phyloP scores from a whole-genome alignment of 2,888 invertebrate genomes.

The Xanthia togata region DNA sequence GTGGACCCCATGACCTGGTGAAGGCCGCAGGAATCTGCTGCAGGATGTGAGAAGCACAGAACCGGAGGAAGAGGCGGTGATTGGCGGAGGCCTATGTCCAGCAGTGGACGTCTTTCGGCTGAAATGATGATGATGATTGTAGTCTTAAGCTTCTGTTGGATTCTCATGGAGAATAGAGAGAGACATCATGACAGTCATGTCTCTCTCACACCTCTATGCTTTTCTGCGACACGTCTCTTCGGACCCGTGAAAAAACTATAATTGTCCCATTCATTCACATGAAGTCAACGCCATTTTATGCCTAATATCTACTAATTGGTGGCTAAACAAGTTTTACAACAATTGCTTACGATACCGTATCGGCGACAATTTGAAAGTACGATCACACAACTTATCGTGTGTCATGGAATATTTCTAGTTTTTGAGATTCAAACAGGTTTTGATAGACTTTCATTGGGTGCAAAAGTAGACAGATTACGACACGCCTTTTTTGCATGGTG shows the following conservation, averaged over 20 bases:
- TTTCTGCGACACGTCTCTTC: neutral
- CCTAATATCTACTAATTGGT: conserved; percentile 51
- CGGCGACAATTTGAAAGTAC: conserved; percentile 69
- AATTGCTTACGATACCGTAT: conserved; percentile 61
- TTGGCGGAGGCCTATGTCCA: no score
- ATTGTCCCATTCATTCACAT: conserved; percentile 42
- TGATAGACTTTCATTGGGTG: conserved; percentile 49
- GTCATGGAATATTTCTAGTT: conserved; percentile 62
- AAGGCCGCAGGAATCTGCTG: no score
- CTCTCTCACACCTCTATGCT: neutral
- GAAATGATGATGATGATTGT: no score
- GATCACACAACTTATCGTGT: conserved; percentile 60
- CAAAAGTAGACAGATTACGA: neutral
- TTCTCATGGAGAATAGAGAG: no score
- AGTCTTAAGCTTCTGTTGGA: no score
- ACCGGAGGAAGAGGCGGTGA: no score
- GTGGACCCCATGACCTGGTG: no score
- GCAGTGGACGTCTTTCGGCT: no score
- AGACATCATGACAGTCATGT: neutral
- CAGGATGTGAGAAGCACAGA: no score
- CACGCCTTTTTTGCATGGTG: conserved; percentile 12
- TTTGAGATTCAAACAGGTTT: conserved; percentile 54
- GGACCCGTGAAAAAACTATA: conserved; percentile 37
- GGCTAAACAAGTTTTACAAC: conserved; percentile 61
- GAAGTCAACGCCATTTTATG: conserved; percentile 57